These are phyloP conservation scores for Drosophila hydei DNA, from an alignment of 1,140 invertebrate species.

Conservation along the genomic window DNA sequence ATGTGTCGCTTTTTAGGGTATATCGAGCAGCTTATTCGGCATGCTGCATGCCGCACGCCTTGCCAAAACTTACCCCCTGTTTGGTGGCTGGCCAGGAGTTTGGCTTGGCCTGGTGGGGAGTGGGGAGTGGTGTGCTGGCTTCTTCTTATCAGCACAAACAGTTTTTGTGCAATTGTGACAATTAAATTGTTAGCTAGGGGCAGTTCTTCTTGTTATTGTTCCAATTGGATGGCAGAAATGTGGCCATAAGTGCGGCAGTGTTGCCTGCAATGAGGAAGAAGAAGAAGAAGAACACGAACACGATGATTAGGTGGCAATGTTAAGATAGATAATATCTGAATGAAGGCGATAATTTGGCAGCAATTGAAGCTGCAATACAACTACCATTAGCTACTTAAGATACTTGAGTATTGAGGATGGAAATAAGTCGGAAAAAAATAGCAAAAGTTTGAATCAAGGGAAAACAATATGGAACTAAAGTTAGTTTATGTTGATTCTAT, in stretches of 20 bases:
- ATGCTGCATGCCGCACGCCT: constrained; percentile 9
- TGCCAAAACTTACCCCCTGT: constrained; percentile 40
- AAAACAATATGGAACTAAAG: neutral
- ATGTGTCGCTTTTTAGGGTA: constrained; percentile 15
- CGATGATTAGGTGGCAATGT: constrained; percentile 44
- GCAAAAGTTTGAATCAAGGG: too few species aligned
- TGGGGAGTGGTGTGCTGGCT: constrained; percentile 19
- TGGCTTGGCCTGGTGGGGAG: neutral
- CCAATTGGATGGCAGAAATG: constrained; percentile 43
- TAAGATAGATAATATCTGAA: constrained; percentile 27
- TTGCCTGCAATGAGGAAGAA: constrained; percentile 33
- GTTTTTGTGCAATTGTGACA: constrained; percentile 40
- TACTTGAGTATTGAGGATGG: neutral
- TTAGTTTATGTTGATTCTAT: neutral
- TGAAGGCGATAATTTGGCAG: constrained; percentile 38
- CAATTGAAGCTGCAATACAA: constrained; percentile 8
- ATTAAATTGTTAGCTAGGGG: constrained; percentile 50
- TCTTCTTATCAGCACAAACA: constrained; percentile 41
- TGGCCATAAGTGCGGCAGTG: constrained; percentile 47
- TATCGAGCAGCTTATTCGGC: constrained; percentile 16
- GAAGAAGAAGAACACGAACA: constrained; percentile 5
- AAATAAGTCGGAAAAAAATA: neutral
- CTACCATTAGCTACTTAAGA: constrained; percentile 20
- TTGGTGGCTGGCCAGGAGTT: constrained; percentile 11
- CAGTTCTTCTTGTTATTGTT: constrained; percentile 38